Conservation (phyloP, 2,797 vertebrate genomes). For the Mycteria americana region DNA sequence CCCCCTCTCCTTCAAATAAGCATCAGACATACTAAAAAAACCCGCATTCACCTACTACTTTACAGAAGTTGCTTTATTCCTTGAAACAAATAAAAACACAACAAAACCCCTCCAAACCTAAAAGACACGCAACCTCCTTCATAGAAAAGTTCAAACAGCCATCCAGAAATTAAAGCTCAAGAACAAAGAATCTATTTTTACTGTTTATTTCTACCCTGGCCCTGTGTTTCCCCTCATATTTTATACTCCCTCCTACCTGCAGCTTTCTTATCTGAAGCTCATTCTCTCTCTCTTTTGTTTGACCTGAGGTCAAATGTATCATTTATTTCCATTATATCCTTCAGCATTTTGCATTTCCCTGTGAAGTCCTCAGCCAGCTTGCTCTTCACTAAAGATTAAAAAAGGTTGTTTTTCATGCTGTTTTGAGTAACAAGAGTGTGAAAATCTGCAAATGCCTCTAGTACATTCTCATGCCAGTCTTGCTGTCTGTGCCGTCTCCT, state of each 20-base stretch:
- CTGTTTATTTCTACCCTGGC: neutral
- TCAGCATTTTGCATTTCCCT: slow-evolving; percentile 35
- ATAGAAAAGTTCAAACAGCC: neutral
- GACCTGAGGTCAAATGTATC: slow-evolving; percentile 2
- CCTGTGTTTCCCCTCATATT: neutral
- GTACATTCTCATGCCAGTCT: neutral
- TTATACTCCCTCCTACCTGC: neutral
- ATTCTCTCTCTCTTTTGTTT: neutral
- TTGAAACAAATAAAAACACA: neutral
- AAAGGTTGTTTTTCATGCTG: neutral
- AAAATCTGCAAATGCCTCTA: neutral
- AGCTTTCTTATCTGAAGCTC: slow-evolving; percentile 2
- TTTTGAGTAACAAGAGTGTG: neutral
- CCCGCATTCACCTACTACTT: neutral
- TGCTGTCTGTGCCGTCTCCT: rapidly evolving
- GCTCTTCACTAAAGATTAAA: neutral
- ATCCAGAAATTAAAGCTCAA: neutral
- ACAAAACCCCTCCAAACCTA: neutral
- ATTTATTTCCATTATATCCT: neutral
- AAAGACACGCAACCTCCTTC: neutral
- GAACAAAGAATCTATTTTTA: neutral
- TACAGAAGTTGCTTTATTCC: neutral
- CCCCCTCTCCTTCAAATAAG: neutral
- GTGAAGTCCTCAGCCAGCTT: neutral
- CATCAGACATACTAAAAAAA: neutral